These are phyloP conservation scores for Oligia fasciuncula DNA, from an alignment of 2,888 invertebrate species.

Conservation along the genomic window DNA sequence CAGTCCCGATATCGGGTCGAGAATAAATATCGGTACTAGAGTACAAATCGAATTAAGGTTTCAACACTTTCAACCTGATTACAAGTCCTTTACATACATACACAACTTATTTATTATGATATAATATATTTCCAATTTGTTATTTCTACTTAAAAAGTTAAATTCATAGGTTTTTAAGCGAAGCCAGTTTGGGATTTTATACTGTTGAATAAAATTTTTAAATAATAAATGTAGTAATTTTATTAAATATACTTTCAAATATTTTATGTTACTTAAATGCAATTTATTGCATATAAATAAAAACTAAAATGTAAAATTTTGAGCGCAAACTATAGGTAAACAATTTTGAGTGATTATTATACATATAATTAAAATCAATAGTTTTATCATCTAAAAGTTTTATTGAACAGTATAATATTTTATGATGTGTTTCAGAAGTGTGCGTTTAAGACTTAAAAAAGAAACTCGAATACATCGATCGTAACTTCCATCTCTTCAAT, in stretches of 20 bases:
- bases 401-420: slow-evolving; percentile 12
- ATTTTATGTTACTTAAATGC: background rate
- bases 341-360: background rate
- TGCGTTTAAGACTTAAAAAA: slow-evolving; percentile 7
- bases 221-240: background rate
- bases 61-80: slow-evolving; percentile 8
- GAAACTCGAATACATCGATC: background rate
- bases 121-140: slow-evolving; percentile 24
- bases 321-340: background rate
- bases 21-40: slow-evolving; percentile 28
- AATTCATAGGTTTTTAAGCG: slow-evolving; percentile 26
- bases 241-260: background rate
- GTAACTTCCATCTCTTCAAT: background rate
- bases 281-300: background rate
- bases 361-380: background rate
- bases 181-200: slow-evolving; percentile 6
- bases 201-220: slow-evolving; percentile 19
- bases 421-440: slow-evolving; percentile 12
- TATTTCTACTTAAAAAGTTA: slow-evolving; percentile 28
- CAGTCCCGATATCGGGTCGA: background rate
- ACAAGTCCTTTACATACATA: slow-evolving; percentile 23
- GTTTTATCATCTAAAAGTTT: slow-evolving; percentile 1
- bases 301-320: background rate
- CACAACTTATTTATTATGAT: slow-evolving; percentile 4
- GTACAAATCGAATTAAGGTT: slow-evolving; percentile 9